phyloP scores from a whole-genome alignment of 2,888 invertebrate genomes.

The Orgyia antiqua region DNA sequence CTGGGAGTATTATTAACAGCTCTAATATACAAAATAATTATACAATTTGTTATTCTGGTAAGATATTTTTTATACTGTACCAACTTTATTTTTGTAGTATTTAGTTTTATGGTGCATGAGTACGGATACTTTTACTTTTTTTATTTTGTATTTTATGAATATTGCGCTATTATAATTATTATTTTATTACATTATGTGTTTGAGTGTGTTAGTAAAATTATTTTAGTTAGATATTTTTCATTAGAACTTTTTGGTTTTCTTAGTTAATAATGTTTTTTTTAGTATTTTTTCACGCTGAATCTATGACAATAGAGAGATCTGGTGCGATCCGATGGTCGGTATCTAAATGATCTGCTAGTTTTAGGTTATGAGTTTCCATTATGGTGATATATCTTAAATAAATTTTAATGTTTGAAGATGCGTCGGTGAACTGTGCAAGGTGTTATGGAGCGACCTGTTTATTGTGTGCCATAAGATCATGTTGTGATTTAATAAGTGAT shows the following conservation, averaged over 20 bases:
- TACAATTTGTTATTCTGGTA: slow-evolving; percentile 75
- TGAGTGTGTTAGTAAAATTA: slow-evolving; percentile 76
- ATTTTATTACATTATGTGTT: slow-evolving; percentile 71
- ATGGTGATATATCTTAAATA: slow-evolving; percentile 64
- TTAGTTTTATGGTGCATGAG: slow-evolving; percentile 75
- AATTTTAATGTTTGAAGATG: slow-evolving; percentile 60
- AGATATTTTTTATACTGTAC: slow-evolving; percentile 72
- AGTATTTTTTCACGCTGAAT: slow-evolving; percentile 69
- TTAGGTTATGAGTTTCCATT: slow-evolving; percentile 47
- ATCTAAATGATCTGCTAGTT: slow-evolving; percentile 68
- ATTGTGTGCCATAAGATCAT: slow-evolving; percentile 75
- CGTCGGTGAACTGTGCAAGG: slow-evolving; percentile 38
- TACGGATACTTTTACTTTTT: slow-evolving; percentile 40
- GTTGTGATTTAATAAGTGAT: slow-evolving; percentile 77
- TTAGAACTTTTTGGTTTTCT: slow-evolving; percentile 63
- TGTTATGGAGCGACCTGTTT: slow-evolving; percentile 54
- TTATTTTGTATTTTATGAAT: slow-evolving; percentile 48
- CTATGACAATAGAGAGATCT: slow-evolving; percentile 81
- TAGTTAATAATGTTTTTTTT: slow-evolving; percentile 75
- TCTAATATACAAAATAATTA: slow-evolving; percentile 68
- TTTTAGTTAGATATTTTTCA: slow-evolving; percentile 72
- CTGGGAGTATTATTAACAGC: slow-evolving; percentile 66
- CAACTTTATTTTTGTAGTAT: slow-evolving; percentile 70
- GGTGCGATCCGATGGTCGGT: slow-evolving; percentile 49
- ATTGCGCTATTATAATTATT: slow-evolving; percentile 61